phyloP scores from a whole-genome alignment of 2,113 vertebrate genomes.

The Hystrix cristata region DNA sequence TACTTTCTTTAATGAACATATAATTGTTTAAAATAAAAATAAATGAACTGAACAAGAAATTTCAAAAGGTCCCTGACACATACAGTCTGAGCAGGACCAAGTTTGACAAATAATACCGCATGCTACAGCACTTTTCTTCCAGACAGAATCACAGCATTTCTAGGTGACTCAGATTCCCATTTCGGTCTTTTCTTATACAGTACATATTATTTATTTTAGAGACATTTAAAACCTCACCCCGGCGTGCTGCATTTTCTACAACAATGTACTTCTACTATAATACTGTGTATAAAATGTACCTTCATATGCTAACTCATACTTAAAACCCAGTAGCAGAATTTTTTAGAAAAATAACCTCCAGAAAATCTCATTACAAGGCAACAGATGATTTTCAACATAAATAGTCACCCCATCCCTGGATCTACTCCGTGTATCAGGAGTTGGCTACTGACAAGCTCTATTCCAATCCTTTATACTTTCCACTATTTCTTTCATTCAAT shows the following conservation, averaged over 20 bases:
- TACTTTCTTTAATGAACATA: neutral
- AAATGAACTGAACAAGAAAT: neutral
- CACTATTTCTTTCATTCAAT: neutral
- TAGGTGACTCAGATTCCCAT: neutral
- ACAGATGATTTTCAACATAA: slow-evolving; percentile 3
- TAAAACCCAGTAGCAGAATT: slow-evolving; percentile 11
- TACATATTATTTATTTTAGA: neutral
- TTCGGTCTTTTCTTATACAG: neutral
- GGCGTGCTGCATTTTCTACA: neutral
- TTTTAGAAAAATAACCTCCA: slow-evolving; percentile 32
- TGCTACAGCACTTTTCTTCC: neutral
- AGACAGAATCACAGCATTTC: neutral
- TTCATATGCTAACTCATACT: neutral
- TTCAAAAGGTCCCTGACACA: neutral
- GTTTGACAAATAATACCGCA: neutral
- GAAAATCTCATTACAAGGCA: slow-evolving; percentile 3
- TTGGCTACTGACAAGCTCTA: neutral
- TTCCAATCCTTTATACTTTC: neutral
- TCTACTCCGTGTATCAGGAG: neutral
- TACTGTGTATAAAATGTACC: neutral
- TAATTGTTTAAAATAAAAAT: slow-evolving; percentile 6
- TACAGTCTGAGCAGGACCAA: neutral
- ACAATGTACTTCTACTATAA: neutral
- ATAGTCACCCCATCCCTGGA: neutral
- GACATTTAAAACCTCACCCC: neutral